Evolutionary conservation across 2,113 vertebrate genomes (phyloP).

Genomic region (Tenrec ecaudatus): DNA sequence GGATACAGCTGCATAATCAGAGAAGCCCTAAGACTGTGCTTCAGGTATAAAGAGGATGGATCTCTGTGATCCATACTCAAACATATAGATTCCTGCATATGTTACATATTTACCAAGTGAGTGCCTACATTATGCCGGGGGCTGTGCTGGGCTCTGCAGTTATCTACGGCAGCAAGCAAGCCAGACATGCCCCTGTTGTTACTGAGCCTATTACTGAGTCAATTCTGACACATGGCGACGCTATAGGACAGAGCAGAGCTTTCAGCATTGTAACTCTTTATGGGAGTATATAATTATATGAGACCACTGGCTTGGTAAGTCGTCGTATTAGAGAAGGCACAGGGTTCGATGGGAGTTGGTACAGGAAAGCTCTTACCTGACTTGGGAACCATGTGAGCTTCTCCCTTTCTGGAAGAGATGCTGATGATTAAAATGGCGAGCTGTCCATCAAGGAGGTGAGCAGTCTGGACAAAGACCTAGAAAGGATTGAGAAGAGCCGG

Average conservation of each 20-base stretch:
- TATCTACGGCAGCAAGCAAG: too few species aligned
- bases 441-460: neutral
- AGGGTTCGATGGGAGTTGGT: neutral
- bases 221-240: too few species aligned
- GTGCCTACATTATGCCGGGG: neutral
- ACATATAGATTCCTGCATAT: neutral
- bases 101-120: neutral
- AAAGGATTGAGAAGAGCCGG: neutral
- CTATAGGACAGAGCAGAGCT: too few species aligned
- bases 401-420: neutral
- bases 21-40: neutral
- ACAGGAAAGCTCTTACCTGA: neutral
- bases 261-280: neutral
- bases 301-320: neutral
- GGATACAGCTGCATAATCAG: neutral
- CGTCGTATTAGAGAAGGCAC: neutral
- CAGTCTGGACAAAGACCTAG: neutral
- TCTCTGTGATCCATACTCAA: neutral
- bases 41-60: constrained; percentile 5
- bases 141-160: neutral
- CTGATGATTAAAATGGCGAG: constrained; percentile 35
- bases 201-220: neutral
- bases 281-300: neutral
- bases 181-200: neutral
- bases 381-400: neutral